These are phyloP conservation scores for Hippocampus guttulatus DNA, from an alignment of 2,113 vertebrate species.

Conservation along the genomic window DNA sequence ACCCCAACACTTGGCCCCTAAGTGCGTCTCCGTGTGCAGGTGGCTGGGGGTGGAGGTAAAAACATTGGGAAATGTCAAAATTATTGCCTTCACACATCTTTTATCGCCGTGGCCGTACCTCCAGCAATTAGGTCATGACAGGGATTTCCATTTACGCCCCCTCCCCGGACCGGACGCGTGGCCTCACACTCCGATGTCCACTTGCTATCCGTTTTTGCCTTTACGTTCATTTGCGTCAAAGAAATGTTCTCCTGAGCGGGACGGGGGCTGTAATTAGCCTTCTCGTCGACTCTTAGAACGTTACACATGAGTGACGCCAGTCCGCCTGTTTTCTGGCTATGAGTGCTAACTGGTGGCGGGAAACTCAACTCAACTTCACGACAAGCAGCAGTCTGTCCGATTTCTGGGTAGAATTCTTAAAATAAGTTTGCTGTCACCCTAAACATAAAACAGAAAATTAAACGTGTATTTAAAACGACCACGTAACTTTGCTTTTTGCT, in stretches of 20 bases:
- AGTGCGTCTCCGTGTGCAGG: conserved; percentile 50
- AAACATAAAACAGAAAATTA: too few species aligned
- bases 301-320: too few species aligned
- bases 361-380: too few species aligned
- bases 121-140: conserved; percentile 36
- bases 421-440: too few species aligned
- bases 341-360: too few species aligned
- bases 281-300: too few species aligned
- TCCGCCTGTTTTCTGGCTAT: too few species aligned
- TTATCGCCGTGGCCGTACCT: neutral
- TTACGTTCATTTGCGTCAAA: conserved; percentile 10
- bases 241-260: conserved; percentile 19
- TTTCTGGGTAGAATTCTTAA: too few species aligned
- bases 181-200: neutral
- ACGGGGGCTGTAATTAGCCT: conserved; percentile 11
- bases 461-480: too few species aligned
- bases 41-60: conserved; percentile 43
- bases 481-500: too few species aligned
- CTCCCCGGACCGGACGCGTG: conserved; percentile 1
- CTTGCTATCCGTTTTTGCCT: neutral
- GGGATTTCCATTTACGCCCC: conserved; percentile 33
- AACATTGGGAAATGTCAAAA: conserved; percentile 65
- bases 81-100: conserved; percentile 54
- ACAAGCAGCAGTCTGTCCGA: too few species aligned
- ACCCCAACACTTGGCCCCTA: conserved; percentile 59